Percentiles rank a stretch among this genome's conserved stretches.
Evolutionary conservation across 92 coral and sea anemone genomes (phyloP).

Genomic region (Galaxea fascicularis): DNA sequence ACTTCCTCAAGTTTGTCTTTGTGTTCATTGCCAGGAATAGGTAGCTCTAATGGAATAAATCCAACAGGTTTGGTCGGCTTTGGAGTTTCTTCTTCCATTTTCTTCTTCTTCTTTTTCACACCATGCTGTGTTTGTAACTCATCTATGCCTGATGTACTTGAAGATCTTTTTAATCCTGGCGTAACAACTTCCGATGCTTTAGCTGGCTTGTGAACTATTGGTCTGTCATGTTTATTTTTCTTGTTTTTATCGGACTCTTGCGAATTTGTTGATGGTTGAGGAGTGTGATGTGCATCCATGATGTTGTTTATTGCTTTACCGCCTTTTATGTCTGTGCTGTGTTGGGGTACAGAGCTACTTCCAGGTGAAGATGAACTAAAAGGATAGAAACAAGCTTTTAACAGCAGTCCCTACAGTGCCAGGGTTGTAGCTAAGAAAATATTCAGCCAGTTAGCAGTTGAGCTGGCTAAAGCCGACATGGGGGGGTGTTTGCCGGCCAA

Average conservation of each 20-base stretch:
- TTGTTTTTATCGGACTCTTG: conserved; percentile 73
- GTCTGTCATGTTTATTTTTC: conserved; percentile 54
- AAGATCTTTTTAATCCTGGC: conserved; percentile 54
- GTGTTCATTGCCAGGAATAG: conserved; percentile 51
- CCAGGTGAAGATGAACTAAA: conserved; percentile 36
- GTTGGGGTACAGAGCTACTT: conserved; percentile 14
- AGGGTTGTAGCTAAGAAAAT: no score
- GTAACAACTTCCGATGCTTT: conserved; percentile 54
- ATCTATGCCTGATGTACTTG: conserved; percentile 25
- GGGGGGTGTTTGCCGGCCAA: no score
- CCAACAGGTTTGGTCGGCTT: conserved; percentile 61
- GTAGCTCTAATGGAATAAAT: conserved; percentile 72
- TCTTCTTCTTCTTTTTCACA: conserved; percentile 77
- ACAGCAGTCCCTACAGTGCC: no score
- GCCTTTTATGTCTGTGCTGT: conserved; percentile 59
- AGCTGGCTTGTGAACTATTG: conserved; percentile 54
- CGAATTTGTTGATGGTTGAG: neutral
- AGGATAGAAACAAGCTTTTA: neutral
- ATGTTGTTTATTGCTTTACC: conserved; percentile 35
- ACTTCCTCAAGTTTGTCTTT: conserved; percentile 69
- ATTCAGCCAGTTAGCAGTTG: no score
- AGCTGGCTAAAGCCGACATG: no score
- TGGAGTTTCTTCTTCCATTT: conserved; percentile 35
- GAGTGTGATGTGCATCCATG: neutral
- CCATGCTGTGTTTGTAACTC: conserved; percentile 26